These are phyloP conservation scores for Exocentrus adspersus DNA, from an alignment of 2,888 invertebrate species.

Conservation along the genomic window DNA sequence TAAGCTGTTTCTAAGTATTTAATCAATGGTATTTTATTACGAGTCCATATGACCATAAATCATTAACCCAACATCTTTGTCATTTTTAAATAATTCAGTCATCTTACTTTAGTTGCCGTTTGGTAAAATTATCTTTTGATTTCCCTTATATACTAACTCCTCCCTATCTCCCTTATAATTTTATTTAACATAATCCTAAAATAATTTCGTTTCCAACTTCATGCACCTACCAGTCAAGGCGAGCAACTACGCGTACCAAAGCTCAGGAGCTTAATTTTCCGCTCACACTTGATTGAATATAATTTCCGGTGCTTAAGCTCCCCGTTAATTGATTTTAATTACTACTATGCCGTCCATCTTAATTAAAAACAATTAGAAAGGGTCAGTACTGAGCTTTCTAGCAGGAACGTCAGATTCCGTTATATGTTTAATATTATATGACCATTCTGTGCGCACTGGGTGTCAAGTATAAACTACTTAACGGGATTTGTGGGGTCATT, in stretches of 20 bases:
- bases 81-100: no score
- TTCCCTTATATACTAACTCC: no score
- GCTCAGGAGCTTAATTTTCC: background rate
- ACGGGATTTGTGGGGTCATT: conserved; percentile 10
- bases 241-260: no score
- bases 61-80: no score
- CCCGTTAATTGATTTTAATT: conserved; percentile 31
- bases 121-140: no score
- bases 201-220: no score
- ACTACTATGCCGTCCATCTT: conserved; percentile 48
- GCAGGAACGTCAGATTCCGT: conserved; percentile 26
- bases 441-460: conserved; percentile 1
- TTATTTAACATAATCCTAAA: no score
- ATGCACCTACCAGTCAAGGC: no score
- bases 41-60: no score
- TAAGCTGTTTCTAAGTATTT: background rate
- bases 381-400: conserved; percentile 41
- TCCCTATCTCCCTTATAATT: no score
- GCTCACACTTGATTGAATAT: conserved; percentile 27
- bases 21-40: background rate
- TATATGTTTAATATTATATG: conserved; percentile 28
- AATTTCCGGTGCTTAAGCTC: conserved; percentile 21
- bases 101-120: no score
- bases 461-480: conserved; percentile 19
- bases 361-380: conserved; percentile 50